Base-by-base conservation (phyloP, 2,113 vertebrate species). In the Ochotona princeps region DNA sequence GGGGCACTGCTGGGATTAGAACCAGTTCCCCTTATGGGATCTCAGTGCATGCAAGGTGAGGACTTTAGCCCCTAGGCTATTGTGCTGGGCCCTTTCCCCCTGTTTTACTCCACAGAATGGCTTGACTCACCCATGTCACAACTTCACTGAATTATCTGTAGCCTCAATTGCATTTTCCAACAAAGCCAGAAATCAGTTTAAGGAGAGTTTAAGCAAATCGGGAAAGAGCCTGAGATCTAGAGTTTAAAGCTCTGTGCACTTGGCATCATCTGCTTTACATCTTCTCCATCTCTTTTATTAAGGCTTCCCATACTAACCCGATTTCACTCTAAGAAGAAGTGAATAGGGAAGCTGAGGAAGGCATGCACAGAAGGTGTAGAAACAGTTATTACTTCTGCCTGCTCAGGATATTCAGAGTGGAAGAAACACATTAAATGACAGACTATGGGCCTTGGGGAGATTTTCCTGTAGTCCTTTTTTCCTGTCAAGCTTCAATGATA, bases 121-220 rank as follows among this genome's bases (percentile, higher is more conserved):
- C 28, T 32, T 44, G 44, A 81, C 25, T 75, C 21, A n/a, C 83
- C 23, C 69, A 7, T 74, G 8, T 70, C 18, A 30, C 8, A 73
- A 38, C 0, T 17, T 81, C 70, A 28, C 0, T 17, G 7, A 82
- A 66, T 89, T 14, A 72, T 90, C 26, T 84, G 15, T 35, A 83
- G 7, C 7, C 51, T 51, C 66, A 91, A 47, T 75, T 83, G 74
- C 11, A 54, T 51, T 91, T 91, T 83, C 61, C n/a, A 91, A 66
- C 30, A 21, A 91, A 70, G 17, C 23, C 75, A 32, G 83, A 88
- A 90, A 89, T 79, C 18, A 67, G 30, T 74, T 86, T 80, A 83
- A 87, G 14, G 25, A 85, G 38, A 60, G 6, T 92, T 60, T 28
- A 0, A 79, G 63, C 2, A 26, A 86, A 83, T 47, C 47, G 83